Conservation (phyloP, 2,888 invertebrate species). For the Ellobium chinense region DNA sequence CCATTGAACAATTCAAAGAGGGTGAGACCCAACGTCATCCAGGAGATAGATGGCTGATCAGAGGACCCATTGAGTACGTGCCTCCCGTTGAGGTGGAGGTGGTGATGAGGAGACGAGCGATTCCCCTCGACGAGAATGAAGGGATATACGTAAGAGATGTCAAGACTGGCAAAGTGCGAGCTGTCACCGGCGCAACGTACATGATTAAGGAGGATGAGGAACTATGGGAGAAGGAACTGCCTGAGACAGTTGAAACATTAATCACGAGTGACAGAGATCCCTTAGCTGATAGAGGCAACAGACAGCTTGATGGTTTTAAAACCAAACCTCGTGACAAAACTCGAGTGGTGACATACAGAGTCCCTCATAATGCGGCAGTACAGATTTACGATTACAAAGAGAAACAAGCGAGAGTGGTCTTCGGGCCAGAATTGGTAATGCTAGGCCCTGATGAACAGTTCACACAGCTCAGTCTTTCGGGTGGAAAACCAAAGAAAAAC, state of each 20-base stretch:
- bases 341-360: conserved; percentile 78
- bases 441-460: conserved; percentile 81
- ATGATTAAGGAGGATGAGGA: conserved; percentile 80
- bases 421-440: conserved; percentile 81
- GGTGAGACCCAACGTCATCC: conserved; percentile 69
- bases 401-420: conserved; percentile 80
- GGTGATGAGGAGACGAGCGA: conserved; percentile 77
- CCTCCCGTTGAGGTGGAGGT: conserved; percentile 81
- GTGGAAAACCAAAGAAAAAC: conserved; percentile 80
- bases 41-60: conserved; percentile 81
- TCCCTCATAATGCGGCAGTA: conserved; percentile 81
- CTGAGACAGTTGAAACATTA: conserved; percentile 77
- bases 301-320: background rate
- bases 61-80: conserved; percentile 80
- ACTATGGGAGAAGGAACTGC: conserved; percentile 78
- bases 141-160: conserved; percentile 81
- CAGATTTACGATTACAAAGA: conserved; percentile 80
- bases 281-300: conserved; percentile 77
- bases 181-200: conserved; percentile 80
- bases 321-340: conserved; percentile 73
- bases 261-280: conserved; percentile 77
- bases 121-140: conserved; percentile 81
- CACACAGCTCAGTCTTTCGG: conserved; percentile 80
- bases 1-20: conserved; percentile 69
- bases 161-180: conserved; percentile 79